Conservation (phyloP, 2,797 vertebrate genomes). For the Amblyraja radiata region DNA sequence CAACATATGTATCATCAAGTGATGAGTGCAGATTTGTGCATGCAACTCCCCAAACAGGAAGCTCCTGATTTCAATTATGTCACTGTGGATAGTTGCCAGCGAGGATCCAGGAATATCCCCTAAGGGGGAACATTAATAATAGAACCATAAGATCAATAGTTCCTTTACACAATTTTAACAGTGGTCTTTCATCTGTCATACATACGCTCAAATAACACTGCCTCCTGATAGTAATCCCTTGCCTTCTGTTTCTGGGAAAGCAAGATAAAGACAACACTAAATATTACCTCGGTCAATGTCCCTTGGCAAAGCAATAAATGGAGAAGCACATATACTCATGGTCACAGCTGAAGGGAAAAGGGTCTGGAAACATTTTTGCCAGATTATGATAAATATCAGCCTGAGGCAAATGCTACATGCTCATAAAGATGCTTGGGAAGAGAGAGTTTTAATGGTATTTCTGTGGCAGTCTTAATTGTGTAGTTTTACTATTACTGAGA, state of each 20-base stretch:
- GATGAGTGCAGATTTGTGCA: no score
- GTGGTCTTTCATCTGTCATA: not conserved
- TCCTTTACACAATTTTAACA: not conserved
- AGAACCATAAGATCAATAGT: not conserved
- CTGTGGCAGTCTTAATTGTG: not conserved
- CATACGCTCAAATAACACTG: not conserved
- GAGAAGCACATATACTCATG: not conserved
- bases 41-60: not conserved
- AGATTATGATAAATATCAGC: not conserved
- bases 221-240: not conserved
- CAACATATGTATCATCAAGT: not conserved
- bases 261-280: not conserved
- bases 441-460: no score
- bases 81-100: not conserved
- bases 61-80: conserved; percentile 1
- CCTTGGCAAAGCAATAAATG: not conserved
- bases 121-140: not conserved
- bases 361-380: not conserved
- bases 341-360: not conserved
- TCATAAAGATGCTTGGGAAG: not conserved
- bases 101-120: not conserved
- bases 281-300: not conserved
- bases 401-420: not conserved
- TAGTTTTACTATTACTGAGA: no score
- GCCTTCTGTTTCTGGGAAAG: not conserved